These are phyloP conservation scores for Pocillopora damicornis DNA, from an alignment of 64 coral and sea anemone species.

Conservation along the genomic window DNA sequence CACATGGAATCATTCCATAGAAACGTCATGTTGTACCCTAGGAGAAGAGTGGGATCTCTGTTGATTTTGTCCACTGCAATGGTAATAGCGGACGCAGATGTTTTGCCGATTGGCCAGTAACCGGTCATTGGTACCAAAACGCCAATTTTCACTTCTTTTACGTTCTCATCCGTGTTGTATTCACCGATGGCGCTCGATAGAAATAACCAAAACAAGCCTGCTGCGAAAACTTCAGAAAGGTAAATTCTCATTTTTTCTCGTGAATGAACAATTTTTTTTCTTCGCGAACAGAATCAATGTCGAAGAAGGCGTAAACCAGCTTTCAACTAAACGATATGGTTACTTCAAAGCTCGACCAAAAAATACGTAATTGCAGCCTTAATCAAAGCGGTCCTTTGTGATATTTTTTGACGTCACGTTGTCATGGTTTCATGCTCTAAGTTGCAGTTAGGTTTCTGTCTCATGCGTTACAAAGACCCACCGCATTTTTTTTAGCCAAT, in stretches of 20 bases:
- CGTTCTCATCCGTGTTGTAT: neutral
- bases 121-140: constrained; percentile 86
- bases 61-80: constrained; percentile 87
- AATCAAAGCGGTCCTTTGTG: too few species aligned
- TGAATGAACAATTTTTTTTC: too few species aligned
- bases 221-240: neutral
- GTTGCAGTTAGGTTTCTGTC: too few species aligned
- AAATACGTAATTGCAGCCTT: too few species aligned
- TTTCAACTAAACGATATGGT: too few species aligned
- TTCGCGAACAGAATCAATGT: too few species aligned
- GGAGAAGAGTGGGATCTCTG: constrained; percentile 50
- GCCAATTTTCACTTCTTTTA: constrained; percentile 54
- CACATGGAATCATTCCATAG: constrained; percentile 85
- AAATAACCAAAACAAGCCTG: neutral
- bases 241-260: neutral
- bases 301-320: too few species aligned
- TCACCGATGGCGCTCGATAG: neutral
- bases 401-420: too few species aligned
- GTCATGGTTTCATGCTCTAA: too few species aligned
- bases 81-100: constrained; percentile 79
- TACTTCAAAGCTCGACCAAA: too few species aligned
- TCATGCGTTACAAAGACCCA: too few species aligned
- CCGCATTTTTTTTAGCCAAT: too few species aligned
- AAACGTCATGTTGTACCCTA: constrained; percentile 68
- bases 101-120: constrained; percentile 93